A percentile compares a stretch with the other conserved stretches of the same genome.
Conservation (phyloP, 2,888 invertebrate genomes). For the Eupithecia exiguata region DNA sequence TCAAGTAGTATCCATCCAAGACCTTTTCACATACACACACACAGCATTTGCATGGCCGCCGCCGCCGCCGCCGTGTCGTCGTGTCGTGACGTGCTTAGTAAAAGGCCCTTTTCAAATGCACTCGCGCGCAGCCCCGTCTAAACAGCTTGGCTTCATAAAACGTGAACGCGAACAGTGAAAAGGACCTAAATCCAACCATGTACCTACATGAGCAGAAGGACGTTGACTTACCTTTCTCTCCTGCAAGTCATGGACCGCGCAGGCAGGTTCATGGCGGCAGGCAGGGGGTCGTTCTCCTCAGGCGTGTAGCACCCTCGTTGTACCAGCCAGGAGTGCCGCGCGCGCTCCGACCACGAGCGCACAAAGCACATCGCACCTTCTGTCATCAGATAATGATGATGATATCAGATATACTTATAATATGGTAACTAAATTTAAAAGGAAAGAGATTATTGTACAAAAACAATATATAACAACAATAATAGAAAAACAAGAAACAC, state of each 20-base stretch:
- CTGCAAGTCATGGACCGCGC: slow-evolving; percentile 71
- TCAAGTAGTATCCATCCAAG: no score
- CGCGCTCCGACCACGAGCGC: slow-evolving; percentile 71
- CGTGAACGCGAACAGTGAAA: background rate
- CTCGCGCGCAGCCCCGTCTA: background rate
- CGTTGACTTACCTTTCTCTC: slow-evolving; percentile 58
- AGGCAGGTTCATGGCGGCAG: slow-evolving; percentile 56
- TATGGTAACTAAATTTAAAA: background rate
- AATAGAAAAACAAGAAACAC: no score
- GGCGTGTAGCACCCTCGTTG: slow-evolving; percentile 75
- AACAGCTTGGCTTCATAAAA: background rate
- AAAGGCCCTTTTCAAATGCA: background rate
- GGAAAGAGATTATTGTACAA: background rate
- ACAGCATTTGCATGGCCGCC: no score
- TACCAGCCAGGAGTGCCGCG: slow-evolving; percentile 72
- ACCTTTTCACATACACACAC: no score
- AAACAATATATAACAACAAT: background rate
- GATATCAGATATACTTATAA: background rate
- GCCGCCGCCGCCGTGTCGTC: background rate
- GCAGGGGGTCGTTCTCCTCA: slow-evolving; percentile 55
- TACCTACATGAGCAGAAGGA: background rate
- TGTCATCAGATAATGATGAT: slow-evolving; percentile 45
- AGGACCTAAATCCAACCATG: background rate
- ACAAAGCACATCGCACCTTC: slow-evolving; percentile 76
- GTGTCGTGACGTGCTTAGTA: background rate